Evolutionary conservation across 2,113 vertebrate genomes (phyloP).

Genomic region (Bostrychus sinensis): DNA sequence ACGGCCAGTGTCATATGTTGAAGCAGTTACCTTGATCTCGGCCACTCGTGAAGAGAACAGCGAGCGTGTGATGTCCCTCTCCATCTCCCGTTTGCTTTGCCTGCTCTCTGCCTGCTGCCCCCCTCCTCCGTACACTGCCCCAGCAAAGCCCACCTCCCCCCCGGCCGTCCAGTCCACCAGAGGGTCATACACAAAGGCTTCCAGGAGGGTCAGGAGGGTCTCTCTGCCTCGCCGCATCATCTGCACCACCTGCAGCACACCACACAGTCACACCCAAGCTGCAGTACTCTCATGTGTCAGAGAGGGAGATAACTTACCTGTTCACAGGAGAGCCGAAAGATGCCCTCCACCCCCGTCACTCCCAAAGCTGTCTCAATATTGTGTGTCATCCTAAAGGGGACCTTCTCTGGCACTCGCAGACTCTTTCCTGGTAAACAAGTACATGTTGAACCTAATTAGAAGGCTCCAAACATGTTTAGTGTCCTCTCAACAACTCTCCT

Average conservation of each 20-base stretch:
- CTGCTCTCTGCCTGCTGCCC: slow-evolving; percentile 97
- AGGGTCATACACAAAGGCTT: slow-evolving; percentile 97
- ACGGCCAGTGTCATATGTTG: neutral
- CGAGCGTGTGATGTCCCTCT: slow-evolving; percentile 95
- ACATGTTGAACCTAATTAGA: neutral
- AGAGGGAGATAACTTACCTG: slow-evolving; percentile 81
- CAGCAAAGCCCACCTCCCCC: slow-evolving; percentile 95
- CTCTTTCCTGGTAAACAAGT: slow-evolving; percentile 86
- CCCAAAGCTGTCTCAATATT: slow-evolving; percentile 96
- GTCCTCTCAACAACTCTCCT: neutral
- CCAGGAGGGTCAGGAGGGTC: slow-evolving; percentile 92
- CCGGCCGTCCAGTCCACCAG: slow-evolving; percentile 99
- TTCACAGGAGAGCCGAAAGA: slow-evolving; percentile 97
- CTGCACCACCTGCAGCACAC: slow-evolving; percentile 86
- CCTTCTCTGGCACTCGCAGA: slow-evolving; percentile 96
- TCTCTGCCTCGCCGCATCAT: slow-evolving; percentile 97
- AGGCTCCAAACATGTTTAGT: neutral
- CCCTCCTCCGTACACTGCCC: slow-evolving; percentile 96
- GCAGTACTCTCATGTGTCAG: neutral
- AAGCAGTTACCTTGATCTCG: slow-evolving; percentile 89
- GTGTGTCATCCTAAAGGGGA: slow-evolving; percentile 98
- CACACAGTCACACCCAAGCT: neutral
- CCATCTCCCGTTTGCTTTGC: slow-evolving; percentile 98
- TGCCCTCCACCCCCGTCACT: slow-evolving; percentile 96
- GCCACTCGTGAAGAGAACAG: slow-evolving; percentile 97